Base-by-base conservation (phyloP, 2,797 vertebrate species). In the Crax fasciolata region DNA sequence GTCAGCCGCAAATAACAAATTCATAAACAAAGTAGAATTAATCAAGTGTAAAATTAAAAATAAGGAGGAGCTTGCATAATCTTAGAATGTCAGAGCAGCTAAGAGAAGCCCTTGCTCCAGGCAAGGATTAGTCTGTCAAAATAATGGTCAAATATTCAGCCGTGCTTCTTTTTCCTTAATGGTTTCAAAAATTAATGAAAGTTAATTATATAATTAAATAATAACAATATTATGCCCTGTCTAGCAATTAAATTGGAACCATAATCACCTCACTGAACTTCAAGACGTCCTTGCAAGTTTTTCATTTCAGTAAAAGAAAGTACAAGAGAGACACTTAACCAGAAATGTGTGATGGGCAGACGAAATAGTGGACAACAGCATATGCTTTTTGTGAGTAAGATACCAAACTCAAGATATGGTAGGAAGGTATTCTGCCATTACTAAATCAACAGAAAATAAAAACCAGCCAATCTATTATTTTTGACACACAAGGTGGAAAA, bases 21-120 rank as follows among this genome's bases (percentile, higher is more conserved):
- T 85, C 91, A 90, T 93, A 96, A 96, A 95, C 94, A 93, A 96
- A 96, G 78, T 72, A 80, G 83, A 97, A 94, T 96, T 96, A 94
- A 97, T 97, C 97, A 97, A 96, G 89, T 82, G 65, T 77, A 96
- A 95, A 96, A 97, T 96, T 96, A 94, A 96, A 93, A 97, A 86
- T 52, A 89, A 93, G 94, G 95, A 93, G 89, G 93, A 84, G 89
- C 51, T 93, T 97, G 84, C 68, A 83, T 84, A 95, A 90, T 91
- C 93, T 90, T 62, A 49, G 59, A 88, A 88, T 54, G 82, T 48
- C 73, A 94, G 73, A 93, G 74, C 5, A 86, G 63, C 67, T 66
- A 77, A 57, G 55, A 89, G 84, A 95, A 94, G 84, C 54, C 88
- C 75, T 93, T 62, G 84, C 89, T 79, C 39, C 38, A 65, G 80